These are phyloP conservation scores for Branchellion lobata DNA, from an alignment of 2,888 invertebrate genomes.

Conservation along the genomic window DNA sequence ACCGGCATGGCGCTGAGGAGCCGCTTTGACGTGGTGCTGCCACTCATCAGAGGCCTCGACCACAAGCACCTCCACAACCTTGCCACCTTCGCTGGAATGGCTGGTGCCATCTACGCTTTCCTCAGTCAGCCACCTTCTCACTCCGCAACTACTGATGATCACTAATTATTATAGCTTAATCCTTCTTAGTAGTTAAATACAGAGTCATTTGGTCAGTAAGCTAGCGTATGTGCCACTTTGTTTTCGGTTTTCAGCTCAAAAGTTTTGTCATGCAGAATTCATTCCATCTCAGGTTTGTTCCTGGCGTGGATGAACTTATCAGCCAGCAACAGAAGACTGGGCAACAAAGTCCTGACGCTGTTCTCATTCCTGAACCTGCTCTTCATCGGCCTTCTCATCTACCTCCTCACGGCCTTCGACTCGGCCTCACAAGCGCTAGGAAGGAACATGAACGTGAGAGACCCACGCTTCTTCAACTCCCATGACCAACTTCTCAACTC, in stretches of 20 bases:
- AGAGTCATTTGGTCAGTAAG: too few species aligned
- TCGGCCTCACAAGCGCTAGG: not conserved
- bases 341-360: not conserved
- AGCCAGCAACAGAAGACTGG: not conserved
- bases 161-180: too few species aligned
- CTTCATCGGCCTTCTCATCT: not conserved
- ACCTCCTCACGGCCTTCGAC: not conserved
- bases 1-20: not conserved
- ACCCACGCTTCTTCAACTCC: too few species aligned
- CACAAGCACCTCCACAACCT: not conserved
- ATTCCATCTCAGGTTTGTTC: not conserved
- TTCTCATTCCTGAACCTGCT: not conserved
- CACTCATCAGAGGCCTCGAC: not conserved
- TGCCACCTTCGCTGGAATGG: not conserved
- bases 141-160: too few species aligned
- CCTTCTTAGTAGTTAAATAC: too few species aligned
- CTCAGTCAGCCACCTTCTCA: not conserved
- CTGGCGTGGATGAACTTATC: not conserved
- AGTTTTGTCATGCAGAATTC: too few species aligned
- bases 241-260: too few species aligned
- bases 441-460: not conserved
- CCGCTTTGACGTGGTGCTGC: not conserved
- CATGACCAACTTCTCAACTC: too few species aligned
- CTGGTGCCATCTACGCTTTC: not conserved
- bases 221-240: too few species aligned